Base-by-base conservation (phyloP, 1,140 invertebrate genomes). In the Drosophila prosaltans region DNA sequence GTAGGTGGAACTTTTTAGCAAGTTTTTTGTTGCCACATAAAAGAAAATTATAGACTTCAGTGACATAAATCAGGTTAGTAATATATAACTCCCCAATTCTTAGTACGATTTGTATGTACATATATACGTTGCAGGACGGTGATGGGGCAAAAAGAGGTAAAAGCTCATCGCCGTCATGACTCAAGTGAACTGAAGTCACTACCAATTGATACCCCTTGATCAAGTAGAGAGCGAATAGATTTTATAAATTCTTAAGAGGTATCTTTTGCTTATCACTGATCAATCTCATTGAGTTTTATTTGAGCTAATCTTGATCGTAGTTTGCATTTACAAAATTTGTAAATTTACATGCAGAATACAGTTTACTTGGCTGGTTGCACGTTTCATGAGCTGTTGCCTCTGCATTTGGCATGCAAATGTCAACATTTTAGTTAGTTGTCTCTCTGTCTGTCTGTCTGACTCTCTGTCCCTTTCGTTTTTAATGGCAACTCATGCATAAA, bases 361-460 rank as follows among this genome's bases (percentile, higher is more conserved):
- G 69, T 77, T 83, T 65, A 62, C 8, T 6, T n/a, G 39, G 61
- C 45, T 48, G 28, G 11, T 32, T 64, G 61, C 43, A 32, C 78
- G 58, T 55, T 80, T 80, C 78, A 79, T 74, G 83, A 88, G 54
- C 83, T 69, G 77, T 73, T 82, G 71, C 45, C 60, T 66, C 74
- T 80, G 78, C 81, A 85, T 88, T 78, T 68, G 76, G 84, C 84
- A 88, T 89, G 80, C 84, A 84, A 88, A 84, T 88, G 84, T 88
- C 80, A 86, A 80, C 74, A 72, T 75, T 82, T 76, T 80, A 72
- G 62, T 40, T 65, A 65, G 51, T 9, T 45, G 40, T 72, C 48
- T 65, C 28, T 62, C 60, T 51, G 67, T 69, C 26, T 55, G 30
- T 39, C 24, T 8, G 57, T 36, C n/a, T 32, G 51, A 51, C 36